A percentile compares a stretch with the other conserved stretches of the same genome.
These are phyloP conservation scores for Amiota minor DNA, from an alignment of 2,888 invertebrate genomes.

Conservation along the genomic window DNA sequence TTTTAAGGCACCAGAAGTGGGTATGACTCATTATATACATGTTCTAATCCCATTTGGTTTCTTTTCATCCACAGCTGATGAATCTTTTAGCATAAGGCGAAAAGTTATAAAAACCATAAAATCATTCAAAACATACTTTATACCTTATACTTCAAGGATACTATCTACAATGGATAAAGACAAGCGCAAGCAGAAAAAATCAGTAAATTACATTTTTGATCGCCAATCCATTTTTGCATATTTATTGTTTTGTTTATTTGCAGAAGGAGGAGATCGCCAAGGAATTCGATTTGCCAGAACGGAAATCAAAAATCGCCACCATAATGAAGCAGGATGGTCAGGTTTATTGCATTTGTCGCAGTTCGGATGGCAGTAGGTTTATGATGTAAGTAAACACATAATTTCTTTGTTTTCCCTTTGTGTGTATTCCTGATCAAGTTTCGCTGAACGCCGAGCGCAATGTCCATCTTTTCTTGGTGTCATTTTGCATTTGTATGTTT, in stretches of 20 bases:
- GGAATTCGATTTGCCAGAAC: conserved; percentile 89
- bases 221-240: not conserved
- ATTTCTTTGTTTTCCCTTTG: not conserved
- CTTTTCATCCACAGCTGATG: too few species aligned
- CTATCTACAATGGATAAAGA: too few species aligned
- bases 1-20: too few species aligned
- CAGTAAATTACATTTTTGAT: not conserved
- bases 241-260: conserved; percentile 19
- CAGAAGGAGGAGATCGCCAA: conserved; percentile 90
- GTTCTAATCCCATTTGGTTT: too few species aligned
- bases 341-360: conserved; percentile 95
- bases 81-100: too few species aligned
- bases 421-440: not conserved
- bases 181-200: conserved; percentile 7
- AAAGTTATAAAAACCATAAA: too few species aligned
- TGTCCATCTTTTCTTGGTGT: too few species aligned
- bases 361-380: conserved; percentile 93
- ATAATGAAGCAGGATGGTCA: conserved; percentile 91
- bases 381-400: conserved; percentile 85
- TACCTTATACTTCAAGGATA: too few species aligned
- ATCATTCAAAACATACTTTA: too few species aligned
- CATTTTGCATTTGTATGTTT: too few species aligned
- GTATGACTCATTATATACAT: too few species aligned
- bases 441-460: too few species aligned
- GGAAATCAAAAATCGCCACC: conserved; percentile 92